Evolutionary conservation across 2,888 invertebrate genomes (phyloP).

Genomic region (Nomada ferruginata): DNA sequence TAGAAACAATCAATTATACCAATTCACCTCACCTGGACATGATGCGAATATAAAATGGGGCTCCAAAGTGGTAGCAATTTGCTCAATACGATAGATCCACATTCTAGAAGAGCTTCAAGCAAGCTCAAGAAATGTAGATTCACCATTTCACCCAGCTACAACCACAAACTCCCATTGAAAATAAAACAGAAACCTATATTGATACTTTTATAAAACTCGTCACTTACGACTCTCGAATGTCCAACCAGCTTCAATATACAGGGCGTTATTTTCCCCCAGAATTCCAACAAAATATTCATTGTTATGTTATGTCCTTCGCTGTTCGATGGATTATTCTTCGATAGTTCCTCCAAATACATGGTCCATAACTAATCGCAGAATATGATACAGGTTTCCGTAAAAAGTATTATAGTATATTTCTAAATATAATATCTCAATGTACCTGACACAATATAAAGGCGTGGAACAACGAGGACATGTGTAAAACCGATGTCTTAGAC

Average conservation of each 20-base stretch:
- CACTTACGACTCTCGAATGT: conserved; percentile 94
- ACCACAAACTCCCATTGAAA: conserved; percentile 34
- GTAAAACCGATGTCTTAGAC: conserved; percentile 94
- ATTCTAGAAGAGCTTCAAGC: conserved; percentile 97
- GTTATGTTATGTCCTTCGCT: conserved; percentile 90
- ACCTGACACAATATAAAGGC: conserved; percentile 98
- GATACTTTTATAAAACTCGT: background rate
- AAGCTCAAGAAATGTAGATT: conserved; percentile 98
- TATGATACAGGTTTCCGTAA: background rate
- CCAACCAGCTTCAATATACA: conserved; percentile 96
- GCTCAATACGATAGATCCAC: conserved; percentile 95
- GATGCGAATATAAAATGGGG: conserved; percentile 96
- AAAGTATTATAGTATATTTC: background rate
- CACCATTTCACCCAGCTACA: conserved; percentile 97
- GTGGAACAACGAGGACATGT: conserved; percentile 98
- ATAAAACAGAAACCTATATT: background rate
- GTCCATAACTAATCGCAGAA: conserved; percentile 92
- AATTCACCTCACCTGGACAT: conserved; percentile 87
- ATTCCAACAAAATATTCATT: conserved; percentile 95
- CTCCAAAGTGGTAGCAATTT: conserved; percentile 98
- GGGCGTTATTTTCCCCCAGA: conserved; percentile 99
- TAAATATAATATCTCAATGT: conserved; percentile 48
- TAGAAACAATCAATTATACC: background rate
- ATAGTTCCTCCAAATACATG: conserved; percentile 96
- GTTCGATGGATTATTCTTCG: conserved; percentile 88